Evolutionary conservation across 2,888 invertebrate species (phyloP).

Genomic region (Brachynemurus nebulosus): DNA sequence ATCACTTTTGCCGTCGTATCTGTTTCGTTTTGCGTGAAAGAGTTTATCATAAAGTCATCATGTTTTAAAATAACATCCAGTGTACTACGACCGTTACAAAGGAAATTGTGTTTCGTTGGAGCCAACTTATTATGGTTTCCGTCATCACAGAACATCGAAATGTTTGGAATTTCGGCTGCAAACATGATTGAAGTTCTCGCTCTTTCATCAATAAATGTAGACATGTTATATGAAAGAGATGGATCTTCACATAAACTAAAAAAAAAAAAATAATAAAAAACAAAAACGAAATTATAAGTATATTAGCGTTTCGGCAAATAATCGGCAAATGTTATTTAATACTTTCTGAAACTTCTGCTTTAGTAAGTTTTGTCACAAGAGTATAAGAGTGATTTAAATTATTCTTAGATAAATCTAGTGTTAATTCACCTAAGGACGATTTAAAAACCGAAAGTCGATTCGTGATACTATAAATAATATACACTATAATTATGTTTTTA

Average conservation of each 20-base stretch:
- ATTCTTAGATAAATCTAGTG: too few species aligned
- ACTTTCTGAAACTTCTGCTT: too few species aligned
- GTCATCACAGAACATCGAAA: slow-evolving; percentile 46
- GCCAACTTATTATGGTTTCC: slow-evolving; percentile 44
- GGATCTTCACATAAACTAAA: slow-evolving; percentile 25
- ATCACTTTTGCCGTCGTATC: slow-evolving; percentile 19
- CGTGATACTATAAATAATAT: too few species aligned
- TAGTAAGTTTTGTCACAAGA: too few species aligned
- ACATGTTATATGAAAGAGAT: slow-evolving; percentile 25
- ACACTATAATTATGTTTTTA: too few species aligned
- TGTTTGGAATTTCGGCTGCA: slow-evolving; percentile 34
- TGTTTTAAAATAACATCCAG: slow-evolving; percentile 42
- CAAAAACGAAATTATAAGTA: too few species aligned
- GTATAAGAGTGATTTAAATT: too few species aligned
- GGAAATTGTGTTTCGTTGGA: slow-evolving; percentile 50
- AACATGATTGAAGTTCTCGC: slow-evolving; percentile 39
- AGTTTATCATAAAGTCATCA: slow-evolving; percentile 33
- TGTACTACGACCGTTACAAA: slow-evolving; percentile 44
- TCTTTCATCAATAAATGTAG: slow-evolving; percentile 32
- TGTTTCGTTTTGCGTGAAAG: slow-evolving; percentile 1
- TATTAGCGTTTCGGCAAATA: too few species aligned
- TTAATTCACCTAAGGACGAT: too few species aligned
- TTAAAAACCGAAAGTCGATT: too few species aligned
- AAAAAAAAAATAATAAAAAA: slow-evolving; percentile 11
- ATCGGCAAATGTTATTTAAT: too few species aligned